A percentile compares a stretch with the other conserved stretches of the same genome.
Conservation (phyloP, 2,797 vertebrate genomes). For the Oreochromis mossambicus region DNA sequence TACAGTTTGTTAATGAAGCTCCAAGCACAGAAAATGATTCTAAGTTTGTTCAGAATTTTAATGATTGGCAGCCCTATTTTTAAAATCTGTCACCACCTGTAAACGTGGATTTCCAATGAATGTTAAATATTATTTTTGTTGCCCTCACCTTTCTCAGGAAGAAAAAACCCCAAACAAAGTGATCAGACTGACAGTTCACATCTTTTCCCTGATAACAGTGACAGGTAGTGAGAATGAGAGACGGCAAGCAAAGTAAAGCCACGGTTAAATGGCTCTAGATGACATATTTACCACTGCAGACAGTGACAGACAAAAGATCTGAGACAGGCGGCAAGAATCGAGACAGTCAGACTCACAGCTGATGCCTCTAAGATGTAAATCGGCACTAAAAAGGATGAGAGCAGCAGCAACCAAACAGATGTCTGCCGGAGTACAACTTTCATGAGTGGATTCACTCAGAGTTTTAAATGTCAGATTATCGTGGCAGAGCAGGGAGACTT, state of each 20-base stretch:
- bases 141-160: neutral
- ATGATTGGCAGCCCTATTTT: neutral
- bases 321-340: neutral
- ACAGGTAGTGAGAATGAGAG: neutral
- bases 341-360: slow-evolving; percentile 12
- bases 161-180: neutral
- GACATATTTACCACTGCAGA: slow-evolving; percentile 20
- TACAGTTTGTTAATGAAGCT: neutral
- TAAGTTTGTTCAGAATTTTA: neutral
- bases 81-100: neutral
- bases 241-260: neutral
- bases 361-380: slow-evolving; percentile 12
- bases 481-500: neutral
- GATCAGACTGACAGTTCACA: slow-evolving; percentile 28
- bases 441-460: neutral
- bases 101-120: neutral
- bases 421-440: slow-evolving; percentile 9
- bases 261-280: slow-evolving; percentile 14
- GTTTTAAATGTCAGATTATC: neutral
- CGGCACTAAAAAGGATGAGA: neutral
- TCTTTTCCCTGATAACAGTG: slow-evolving; percentile 20
- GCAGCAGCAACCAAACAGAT: slow-evolving; percentile 4
- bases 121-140: neutral
- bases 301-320: slow-evolving; percentile 25
- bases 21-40: neutral